Conservation (phyloP, 2,113 vertebrate species). For the Xenopus borealis region DNA sequence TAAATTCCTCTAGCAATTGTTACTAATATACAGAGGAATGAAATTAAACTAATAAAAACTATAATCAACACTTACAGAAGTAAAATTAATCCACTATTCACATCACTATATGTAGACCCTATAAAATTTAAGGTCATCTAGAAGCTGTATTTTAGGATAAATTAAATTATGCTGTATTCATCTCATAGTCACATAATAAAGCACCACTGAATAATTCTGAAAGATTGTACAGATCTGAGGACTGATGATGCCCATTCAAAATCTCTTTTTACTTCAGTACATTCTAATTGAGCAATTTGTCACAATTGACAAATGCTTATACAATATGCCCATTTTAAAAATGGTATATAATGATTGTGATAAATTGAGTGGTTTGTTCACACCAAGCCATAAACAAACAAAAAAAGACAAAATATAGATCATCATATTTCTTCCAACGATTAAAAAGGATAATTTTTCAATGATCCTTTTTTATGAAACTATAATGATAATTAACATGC, state of each 20-base stretch:
- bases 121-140: neutral
- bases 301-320: constrained; percentile 31
- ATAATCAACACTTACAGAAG: no score
- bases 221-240: neutral
- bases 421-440: neutral
- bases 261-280: neutral
- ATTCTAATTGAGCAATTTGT: constrained; percentile 41
- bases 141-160: constrained; percentile 1
- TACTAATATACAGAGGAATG: no score
- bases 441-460: no score
- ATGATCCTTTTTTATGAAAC: no score
- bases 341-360: constrained; percentile 34
- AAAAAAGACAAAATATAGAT: neutral
- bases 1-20: no score
- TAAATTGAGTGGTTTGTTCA: constrained; percentile 10
- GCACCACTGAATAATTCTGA: neutral
- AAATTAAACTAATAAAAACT: no score
- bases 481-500: no score
- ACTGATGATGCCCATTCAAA: constrained; percentile 7
- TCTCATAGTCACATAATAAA: constrained; percentile 28
- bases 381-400: constrained; percentile 20
- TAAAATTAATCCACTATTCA: no score
- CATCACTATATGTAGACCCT: no score
- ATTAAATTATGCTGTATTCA: constrained; percentile 18
- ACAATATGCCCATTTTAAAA: constrained; percentile 8